Evolutionary conservation across 2,113 vertebrate species (phyloP), one percentile per base, ranked within the genome.

Genomic region (Hucho hucho): DNA sequence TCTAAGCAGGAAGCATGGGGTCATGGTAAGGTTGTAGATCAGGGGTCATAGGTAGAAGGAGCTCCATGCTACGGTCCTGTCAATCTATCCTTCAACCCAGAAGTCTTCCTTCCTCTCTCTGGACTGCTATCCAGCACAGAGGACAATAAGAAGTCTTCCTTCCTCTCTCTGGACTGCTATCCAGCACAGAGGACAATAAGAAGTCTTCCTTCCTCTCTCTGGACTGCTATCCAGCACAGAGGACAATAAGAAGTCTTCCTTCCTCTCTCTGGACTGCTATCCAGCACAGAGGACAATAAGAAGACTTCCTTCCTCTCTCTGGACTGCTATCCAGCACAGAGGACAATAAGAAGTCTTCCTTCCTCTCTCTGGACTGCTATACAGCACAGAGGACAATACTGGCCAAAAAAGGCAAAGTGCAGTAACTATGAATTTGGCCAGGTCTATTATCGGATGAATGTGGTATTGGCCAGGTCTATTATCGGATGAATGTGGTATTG

Each of bases 41-140:
- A 18, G 65, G 18, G 11, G 6, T 59, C 20, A 59, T 6, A 22
- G 58, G n/a, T 3, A 14, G 1, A 59, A 79, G 78, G 76, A 77
- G 80, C 76, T 78, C 83, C 90, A 93, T 95, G 95, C 95, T 88
- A 91, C 86, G 91, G 89, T 92, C 82, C 69, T 67, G 77, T 80
- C 77, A 81, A 67, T 80, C 81, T 77, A 80, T 88, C 83, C 83
- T 84, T 86, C 88, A 86, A 82, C 87, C 87, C 88, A 90, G 86
- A 88, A 90, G 1, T 89, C 93, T 88, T 90, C 82, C 67, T 80
- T 87, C 9, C 20, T 25, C 89, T 91, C 84, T 89, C 87, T 87
- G 89, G 92, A 89, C 91, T 91, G 90, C 37, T 43, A 43, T 43
- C 11, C 37, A 43, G 37, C 37, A 37, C 37, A 43, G 37, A 43